Evolutionary conservation across 2,888 invertebrate genomes (phyloP).

Genomic region (Sycophila texana): DNA sequence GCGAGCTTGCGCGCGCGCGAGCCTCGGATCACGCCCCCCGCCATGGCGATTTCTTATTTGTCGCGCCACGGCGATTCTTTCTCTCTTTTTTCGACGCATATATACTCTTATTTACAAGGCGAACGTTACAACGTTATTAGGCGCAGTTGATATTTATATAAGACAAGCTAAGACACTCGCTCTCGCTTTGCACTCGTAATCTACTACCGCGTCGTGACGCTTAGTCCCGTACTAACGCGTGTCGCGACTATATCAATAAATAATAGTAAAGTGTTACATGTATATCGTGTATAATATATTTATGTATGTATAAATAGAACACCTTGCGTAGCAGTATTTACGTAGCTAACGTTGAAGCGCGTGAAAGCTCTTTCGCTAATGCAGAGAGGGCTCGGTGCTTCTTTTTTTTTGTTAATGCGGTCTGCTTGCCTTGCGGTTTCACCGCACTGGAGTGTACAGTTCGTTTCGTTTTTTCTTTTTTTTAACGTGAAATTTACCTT

Average conservation of each 20-base stretch:
- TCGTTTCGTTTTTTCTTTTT: neutral
- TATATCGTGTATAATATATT: neutral
- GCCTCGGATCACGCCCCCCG: neutral
- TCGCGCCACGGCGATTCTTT: neutral
- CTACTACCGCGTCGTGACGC: neutral
- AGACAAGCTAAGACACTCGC: neutral
- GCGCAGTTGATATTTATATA: neutral
- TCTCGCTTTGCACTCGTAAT: neutral
- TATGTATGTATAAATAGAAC: slow-evolving; percentile 27
- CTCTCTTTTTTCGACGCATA: neutral
- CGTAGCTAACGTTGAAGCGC: slow-evolving; percentile 10
- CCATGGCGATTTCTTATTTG: neutral
- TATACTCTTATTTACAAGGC: slow-evolving; percentile 1
- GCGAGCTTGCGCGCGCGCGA: neutral
- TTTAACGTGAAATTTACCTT: neutral
- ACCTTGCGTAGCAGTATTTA: slow-evolving; percentile 12
- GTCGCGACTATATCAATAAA: slow-evolving; percentile 20
- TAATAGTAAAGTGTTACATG: slow-evolving; percentile 16
- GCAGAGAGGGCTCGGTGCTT: neutral
- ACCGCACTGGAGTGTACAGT: no score
- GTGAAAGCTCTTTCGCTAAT: slow-evolving; percentile 10
- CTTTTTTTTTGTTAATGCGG: no score
- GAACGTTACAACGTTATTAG: neutral
- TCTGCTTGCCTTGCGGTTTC: no score
- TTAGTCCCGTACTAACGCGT: neutral